phyloP scores from a whole-genome alignment of 2,888 invertebrate genomes.

The Aphodius granarius region DNA sequence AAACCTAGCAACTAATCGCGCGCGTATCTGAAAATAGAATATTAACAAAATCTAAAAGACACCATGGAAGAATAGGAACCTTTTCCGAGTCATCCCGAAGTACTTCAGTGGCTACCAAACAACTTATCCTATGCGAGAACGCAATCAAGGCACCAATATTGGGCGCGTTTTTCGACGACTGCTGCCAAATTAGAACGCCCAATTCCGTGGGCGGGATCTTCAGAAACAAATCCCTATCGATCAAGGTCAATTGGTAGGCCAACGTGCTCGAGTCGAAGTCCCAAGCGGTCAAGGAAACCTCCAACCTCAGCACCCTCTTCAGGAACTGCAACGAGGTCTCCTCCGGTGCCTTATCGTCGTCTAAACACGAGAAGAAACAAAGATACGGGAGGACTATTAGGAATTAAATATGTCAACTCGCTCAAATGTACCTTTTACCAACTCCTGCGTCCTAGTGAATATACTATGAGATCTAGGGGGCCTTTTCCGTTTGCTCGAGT shows the following conservation, averaged over 20 bases:
- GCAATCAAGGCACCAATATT: slow-evolving; percentile 57
- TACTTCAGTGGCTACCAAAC: slow-evolving; percentile 56
- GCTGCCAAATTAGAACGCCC: slow-evolving; percentile 51
- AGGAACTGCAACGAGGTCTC: slow-evolving; percentile 48
- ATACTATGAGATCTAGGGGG: not conserved
- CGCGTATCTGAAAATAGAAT: slow-evolving; percentile 48
- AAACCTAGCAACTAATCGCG: slow-evolving; percentile 57
- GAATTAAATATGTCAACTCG: slow-evolving; percentile 23
- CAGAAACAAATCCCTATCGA: slow-evolving; percentile 58
- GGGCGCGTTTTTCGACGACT: slow-evolving; percentile 55
- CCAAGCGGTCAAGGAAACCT: slow-evolving; percentile 55
- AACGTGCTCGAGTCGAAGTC: slow-evolving; percentile 59
- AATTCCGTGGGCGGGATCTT: slow-evolving; percentile 55
- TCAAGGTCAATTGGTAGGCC: slow-evolving; percentile 57
- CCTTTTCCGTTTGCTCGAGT: slow-evolving; percentile 26
- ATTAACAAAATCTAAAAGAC: not conserved
- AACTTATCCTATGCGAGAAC: slow-evolving; percentile 58
- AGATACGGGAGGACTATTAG: slow-evolving; percentile 27
- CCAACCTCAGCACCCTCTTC: slow-evolving; percentile 50
- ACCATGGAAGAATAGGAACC: slow-evolving; percentile 37
- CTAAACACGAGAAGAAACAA: slow-evolving; percentile 24
- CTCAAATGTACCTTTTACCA: slow-evolving; percentile 20
- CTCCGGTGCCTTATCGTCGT: slow-evolving; percentile 24
- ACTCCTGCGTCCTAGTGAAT: slow-evolving; percentile 22
- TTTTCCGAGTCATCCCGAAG: slow-evolving; percentile 50